Evolutionary conservation across 1,140 invertebrate genomes (phyloP), one percentile per base, ranked within the genome.

Genomic region (Tribolium castaneum): DNA sequence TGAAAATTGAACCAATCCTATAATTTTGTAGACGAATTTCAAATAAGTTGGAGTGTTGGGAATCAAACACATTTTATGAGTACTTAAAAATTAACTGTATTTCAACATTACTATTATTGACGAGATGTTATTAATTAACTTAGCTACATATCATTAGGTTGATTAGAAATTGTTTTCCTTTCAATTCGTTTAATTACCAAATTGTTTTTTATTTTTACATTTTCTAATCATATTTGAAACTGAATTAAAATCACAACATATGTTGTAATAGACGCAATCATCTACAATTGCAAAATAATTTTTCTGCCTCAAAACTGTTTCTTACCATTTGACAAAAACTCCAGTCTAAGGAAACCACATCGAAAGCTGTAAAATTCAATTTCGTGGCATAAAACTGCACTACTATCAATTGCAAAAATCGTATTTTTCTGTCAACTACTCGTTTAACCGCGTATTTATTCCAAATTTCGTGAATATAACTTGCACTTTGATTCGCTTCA

Each of bases 391-490:
- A 70, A 6, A 80, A 70, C 16, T 73, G 73, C 3, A 78, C 13
- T 3, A 76, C 76, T 10, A 76, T 25, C 3, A 81, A 72, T 49
- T 78, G 76, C 3, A 81, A 54, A 62, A 80, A 66, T 5, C 74
- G 70, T 3, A 75, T 52, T 34, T 12, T 76, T 5, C 10, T 45
- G 35, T 78, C 45, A 39, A 80, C 75, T 9, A 12, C 45, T 3
- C 72, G 45, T 10, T 56, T 54, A 4, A 14, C 16, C 0, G 74
- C 71, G 12, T 76, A 80, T 25, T 81, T 77, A 75, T 81, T 81
- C 80, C 80, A 81, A 14, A 80, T 76, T 30, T 80, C 80, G 51
- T 81, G 80, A 5, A 80, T 71, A 50, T 78, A 73, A 5, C 70
- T 80, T 0, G 59, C 54, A 9, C 78, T 80, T 75, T 75, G 73